Evolutionary conservation across 2,888 invertebrate genomes (phyloP).

Genomic region (Creontiades dilutus): DNA sequence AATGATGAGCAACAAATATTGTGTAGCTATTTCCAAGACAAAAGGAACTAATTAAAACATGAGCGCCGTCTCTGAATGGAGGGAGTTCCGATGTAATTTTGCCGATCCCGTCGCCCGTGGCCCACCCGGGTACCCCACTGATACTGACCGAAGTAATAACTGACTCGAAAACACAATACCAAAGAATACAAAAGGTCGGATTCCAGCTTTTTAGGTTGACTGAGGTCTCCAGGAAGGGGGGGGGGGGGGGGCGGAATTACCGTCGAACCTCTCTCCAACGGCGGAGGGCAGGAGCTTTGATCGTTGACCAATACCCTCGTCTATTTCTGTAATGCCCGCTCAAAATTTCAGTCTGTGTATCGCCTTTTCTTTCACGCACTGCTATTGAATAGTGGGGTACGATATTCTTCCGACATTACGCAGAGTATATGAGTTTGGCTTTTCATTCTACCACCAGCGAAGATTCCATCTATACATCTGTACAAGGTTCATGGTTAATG

Average conservation of each 20-base stretch:
- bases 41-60: constrained; percentile 42
- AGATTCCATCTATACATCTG: no score
- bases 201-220: constrained; percentile 15
- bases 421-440: no score
- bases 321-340: not conserved
- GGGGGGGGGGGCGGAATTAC: constrained; percentile 33
- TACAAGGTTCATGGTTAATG: no score
- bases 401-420: no score
- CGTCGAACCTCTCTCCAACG: not conserved
- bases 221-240: not conserved
- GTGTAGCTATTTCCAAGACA: constrained; percentile 4
- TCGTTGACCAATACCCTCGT: not conserved
- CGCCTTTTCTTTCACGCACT: not conserved
- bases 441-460: no score
- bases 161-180: constrained; percentile 21
- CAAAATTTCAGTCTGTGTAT: not conserved
- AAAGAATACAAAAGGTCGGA: constrained; percentile 25
- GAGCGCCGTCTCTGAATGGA: constrained; percentile 17
- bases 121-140: not conserved
- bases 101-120: not conserved
- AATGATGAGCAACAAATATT: not conserved
- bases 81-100: constrained; percentile 30
- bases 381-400: not conserved
- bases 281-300: not conserved
- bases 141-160: constrained; percentile 41